phyloP scores from a whole-genome alignment of 2,888 invertebrate species.

The Chesias legatella region DNA sequence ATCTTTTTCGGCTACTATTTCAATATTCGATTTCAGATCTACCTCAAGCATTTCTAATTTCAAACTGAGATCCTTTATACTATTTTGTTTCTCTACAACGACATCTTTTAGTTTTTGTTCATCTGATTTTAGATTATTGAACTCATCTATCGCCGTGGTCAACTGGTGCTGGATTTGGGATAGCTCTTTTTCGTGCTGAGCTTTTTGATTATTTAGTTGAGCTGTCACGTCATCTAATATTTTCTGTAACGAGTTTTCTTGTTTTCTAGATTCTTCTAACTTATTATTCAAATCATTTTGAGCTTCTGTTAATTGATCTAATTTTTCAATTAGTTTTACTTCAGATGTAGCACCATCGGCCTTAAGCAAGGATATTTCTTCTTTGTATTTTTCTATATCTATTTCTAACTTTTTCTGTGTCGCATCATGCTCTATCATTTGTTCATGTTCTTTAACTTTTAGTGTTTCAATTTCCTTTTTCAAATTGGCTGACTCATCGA shows the following conservation, averaged over 20 bases:
- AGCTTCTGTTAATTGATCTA: conserved; percentile 71
- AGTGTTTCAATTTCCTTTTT: conserved; percentile 64
- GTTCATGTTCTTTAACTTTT: conserved; percentile 61
- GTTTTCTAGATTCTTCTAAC: conserved; percentile 69
- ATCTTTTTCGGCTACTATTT: conserved; percentile 70
- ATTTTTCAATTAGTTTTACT: conserved; percentile 72
- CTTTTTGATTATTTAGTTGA: conserved; percentile 66
- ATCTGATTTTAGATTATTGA: conserved; percentile 50
- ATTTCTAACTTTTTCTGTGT: conserved; percentile 63
- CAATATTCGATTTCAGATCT: conserved; percentile 69
- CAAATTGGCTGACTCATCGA: conserved; percentile 67
- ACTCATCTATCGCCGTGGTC: conserved; percentile 43
- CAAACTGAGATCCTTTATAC: conserved; percentile 59
- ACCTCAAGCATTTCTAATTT: conserved; percentile 70
- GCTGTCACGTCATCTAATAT: conserved; percentile 64
- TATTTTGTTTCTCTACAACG: conserved; percentile 61
- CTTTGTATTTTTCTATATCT: conserved; percentile 70
- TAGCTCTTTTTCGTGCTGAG: conserved; percentile 61
- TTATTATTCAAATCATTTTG: conserved; percentile 73
- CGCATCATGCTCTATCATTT: conserved; percentile 55
- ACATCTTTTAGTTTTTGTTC: conserved; percentile 45
- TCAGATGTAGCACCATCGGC: conserved; percentile 67
- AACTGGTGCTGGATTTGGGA: conserved; percentile 54
- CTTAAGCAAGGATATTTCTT: conserved; percentile 65
- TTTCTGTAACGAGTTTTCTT: conserved; percentile 73